These are phyloP conservation scores for Furcifer pardalis DNA, from an alignment of 2,797 vertebrate genomes.

Conservation along the genomic window DNA sequence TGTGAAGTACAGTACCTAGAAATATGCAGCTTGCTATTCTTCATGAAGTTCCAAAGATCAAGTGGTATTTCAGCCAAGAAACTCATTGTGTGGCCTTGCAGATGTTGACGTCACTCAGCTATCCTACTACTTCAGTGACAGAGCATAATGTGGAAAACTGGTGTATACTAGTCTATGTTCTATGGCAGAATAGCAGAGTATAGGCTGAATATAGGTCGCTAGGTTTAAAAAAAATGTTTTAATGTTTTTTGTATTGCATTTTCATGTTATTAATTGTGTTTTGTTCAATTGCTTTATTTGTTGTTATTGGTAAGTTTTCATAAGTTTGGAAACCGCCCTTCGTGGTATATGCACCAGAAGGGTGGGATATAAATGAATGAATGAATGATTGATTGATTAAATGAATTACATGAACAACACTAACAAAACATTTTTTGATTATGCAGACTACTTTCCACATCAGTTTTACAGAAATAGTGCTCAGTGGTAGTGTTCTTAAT, in stretches of 20 bases:
- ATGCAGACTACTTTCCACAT: background rate
- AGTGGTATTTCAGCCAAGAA: conserved; percentile 4
- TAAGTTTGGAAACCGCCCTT: no score
- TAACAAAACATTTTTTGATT: no score
- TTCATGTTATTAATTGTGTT: no score
- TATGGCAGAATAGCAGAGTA: background rate
- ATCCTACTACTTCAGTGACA: background rate
- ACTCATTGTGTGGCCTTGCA: background rate
- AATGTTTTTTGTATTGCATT: no score
- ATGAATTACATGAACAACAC: no score
- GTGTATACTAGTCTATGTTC: background rate
- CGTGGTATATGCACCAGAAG: no score
- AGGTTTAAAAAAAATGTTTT: no score
- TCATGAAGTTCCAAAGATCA: background rate
- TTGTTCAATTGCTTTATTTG: no score
- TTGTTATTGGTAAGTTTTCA: no score
- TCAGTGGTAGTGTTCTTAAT: background rate
- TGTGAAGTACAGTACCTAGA: background rate
- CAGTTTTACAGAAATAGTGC: background rate
- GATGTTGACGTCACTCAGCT: background rate
- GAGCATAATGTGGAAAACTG: background rate
- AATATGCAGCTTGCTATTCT: background rate
- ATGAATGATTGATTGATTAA: no score
- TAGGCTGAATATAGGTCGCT: background rate
- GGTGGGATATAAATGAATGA: no score